These are phyloP conservation scores for Bombus turneri DNA, from an alignment of 1,140 invertebrate species.

Conservation along the genomic window DNA sequence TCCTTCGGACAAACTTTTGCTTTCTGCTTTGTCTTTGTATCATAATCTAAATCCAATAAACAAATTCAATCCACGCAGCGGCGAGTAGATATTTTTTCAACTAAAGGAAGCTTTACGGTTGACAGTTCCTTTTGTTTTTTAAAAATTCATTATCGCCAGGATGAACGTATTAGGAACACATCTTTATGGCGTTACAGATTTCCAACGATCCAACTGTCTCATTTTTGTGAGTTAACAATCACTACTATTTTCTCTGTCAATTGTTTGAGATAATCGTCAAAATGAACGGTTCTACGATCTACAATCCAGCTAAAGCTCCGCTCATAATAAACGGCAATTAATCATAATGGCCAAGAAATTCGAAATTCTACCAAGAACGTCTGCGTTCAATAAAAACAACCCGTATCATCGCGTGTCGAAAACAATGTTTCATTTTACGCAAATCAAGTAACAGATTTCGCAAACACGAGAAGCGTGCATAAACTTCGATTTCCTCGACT, in stretches of 20 bases:
- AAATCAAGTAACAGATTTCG: neutral
- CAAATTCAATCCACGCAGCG: neutral
- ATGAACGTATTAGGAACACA: no score
- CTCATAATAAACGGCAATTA: neutral
- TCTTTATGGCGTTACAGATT: no score
- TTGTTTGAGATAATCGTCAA: no score
- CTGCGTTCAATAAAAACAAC: neutral
- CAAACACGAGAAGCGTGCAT: neutral
- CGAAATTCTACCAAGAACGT: neutral
- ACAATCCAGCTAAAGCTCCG: neutral
- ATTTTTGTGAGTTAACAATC: no score
- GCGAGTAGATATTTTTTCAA: neutral
- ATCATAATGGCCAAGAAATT: neutral
- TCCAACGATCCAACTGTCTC: no score
- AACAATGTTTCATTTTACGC: neutral
- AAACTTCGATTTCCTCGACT: neutral
- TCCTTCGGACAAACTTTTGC: neutral
- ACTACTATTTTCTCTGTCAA: no score
- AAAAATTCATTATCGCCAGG: neutral
- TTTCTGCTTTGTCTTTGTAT: neutral
- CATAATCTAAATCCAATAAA: neutral
- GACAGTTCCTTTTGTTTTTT: neutral
- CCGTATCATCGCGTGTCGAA: neutral
- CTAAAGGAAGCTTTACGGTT: neutral
- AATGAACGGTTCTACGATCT: no score